Base-by-base conservation (phyloP, 2,113 vertebrate genomes). In the Macquaria ambigua region DNA sequence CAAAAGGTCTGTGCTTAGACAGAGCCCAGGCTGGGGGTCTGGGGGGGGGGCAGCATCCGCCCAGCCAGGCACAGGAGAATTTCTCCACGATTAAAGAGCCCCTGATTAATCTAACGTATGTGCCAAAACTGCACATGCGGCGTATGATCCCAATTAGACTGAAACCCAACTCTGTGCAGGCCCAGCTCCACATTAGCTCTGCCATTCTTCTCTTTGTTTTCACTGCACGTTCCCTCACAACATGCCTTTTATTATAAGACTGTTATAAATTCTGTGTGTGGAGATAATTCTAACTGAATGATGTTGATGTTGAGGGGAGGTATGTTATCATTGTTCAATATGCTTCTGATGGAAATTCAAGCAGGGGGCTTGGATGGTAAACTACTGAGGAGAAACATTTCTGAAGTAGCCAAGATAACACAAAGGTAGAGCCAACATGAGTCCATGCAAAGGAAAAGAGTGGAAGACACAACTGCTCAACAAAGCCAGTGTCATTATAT, bases 101-200 rank as follows among this genome's bases (percentile, higher is more conserved):
- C 95, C 96, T 97, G 96, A 97, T 97, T 97, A 96, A 96, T 96
- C 93, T 91, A 94, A 93, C 89, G 85, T 93, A 95, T 96, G 95
- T 95, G 96, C 95, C 96, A 96, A 95, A 95, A 93, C 92, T 95
- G 94, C 96, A 96, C 95, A 96, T 95, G 96, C 92, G 62, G 92
- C 94, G 95, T 96, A 97, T 97, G 96, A 97, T 96, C 96, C 96
- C 96, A 97, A 97, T 97, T 97, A 97, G 94, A 90, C 85, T 95
- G 96, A 97, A 97, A 96, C 94, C 93, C 90, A 93, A 97, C 95
- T 96, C 96, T 95, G 95, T 68, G 94, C 95, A 96, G 96, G 95
- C 95, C 92, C 88, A 87, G 82, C 87, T 95, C 94, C 94, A 95
- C 86, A 94, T 95, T 94, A 94, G 90, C 95, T 92, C 94, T 92